Conservation (phyloP, 2,113 vertebrate genomes). For the Eretmochelys imbricata region DNA sequence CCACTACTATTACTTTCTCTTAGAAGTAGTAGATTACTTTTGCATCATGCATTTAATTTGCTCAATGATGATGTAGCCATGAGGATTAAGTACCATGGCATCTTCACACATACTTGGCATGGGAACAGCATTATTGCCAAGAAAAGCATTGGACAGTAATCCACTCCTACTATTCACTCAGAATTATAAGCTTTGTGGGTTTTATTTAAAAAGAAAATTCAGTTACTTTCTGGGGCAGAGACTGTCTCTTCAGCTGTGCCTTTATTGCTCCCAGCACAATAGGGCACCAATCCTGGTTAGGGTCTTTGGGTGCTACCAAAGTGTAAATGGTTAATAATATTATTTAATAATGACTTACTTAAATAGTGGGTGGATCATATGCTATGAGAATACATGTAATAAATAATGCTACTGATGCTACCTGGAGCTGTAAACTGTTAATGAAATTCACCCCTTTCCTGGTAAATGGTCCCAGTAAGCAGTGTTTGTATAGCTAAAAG, state of each 20-base stretch:
- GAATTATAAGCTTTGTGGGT: background rate
- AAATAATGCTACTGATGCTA: background rate
- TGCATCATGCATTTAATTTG: conserved; percentile 19
- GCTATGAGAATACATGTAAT: background rate
- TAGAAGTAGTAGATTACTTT: conserved; percentile 9
- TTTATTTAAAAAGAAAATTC: background rate
- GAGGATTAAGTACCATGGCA: background rate
- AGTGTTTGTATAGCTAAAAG: background rate
- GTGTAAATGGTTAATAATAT: background rate
- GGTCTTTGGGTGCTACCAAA: background rate
- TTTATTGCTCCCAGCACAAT: background rate
- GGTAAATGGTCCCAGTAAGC: background rate
- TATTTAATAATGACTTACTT: background rate
- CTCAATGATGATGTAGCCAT: conserved; percentile 7
- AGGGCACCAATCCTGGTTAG: background rate
- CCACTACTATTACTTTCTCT: conserved; percentile 14
- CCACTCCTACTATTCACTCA: background rate
- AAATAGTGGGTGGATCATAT: background rate
- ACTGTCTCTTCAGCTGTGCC: background rate
- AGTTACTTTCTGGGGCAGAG: background rate
- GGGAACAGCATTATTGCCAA: background rate
- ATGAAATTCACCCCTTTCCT: background rate
- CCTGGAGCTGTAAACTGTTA: background rate
- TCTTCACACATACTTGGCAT: background rate
- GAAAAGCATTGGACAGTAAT: background rate